Percentiles rank a stretch among this genome's conserved stretches.
These are phyloP conservation scores for Gasteruption jaculator DNA, from an alignment of 2,888 invertebrate species.

Conservation along the genomic window DNA sequence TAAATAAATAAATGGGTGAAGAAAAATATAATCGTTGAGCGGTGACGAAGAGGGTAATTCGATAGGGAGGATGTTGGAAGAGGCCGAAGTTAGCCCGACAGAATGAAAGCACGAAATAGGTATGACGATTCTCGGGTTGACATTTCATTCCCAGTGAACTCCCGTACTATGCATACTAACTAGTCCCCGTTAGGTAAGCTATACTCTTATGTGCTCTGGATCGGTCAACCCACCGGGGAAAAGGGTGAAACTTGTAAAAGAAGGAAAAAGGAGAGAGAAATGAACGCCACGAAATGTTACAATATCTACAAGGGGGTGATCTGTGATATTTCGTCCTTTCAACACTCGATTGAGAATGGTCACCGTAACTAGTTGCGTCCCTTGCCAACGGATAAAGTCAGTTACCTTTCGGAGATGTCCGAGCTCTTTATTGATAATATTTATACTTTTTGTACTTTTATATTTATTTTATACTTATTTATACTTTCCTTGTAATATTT, in stretches of 20 bases:
- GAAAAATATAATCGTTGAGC: constrained; percentile 20
- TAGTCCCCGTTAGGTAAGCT: constrained; percentile 42
- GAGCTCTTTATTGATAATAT: too few species aligned
- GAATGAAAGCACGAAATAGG: constrained; percentile 41
- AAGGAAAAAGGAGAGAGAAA: constrained; percentile 20
- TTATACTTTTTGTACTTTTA: too few species aligned
- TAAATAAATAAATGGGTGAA: too few species aligned
- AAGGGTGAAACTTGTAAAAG: too few species aligned
- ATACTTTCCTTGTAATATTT: too few species aligned
- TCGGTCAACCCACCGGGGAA: constrained; percentile 29
- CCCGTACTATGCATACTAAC: constrained; percentile 51
- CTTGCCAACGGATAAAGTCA: too few species aligned
- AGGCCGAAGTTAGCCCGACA: constrained; percentile 7
- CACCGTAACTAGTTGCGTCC: too few species aligned
- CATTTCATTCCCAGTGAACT: constrained; percentile 50
- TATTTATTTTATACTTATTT: too few species aligned
- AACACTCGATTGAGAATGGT: too few species aligned
- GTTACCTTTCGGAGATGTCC: too few species aligned
- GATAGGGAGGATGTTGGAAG: constrained; percentile 16
- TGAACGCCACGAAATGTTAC: constrained; percentile 21
- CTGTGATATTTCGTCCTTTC: too few species aligned
- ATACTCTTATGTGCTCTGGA: constrained; percentile 29
- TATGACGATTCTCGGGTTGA: constrained; percentile 51
- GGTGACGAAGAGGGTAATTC: constrained; percentile 22
- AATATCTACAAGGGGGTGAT: too few species aligned